Conservation (phyloP, 2,888 invertebrate genomes). For the Cryptocephalus moraei region DNA sequence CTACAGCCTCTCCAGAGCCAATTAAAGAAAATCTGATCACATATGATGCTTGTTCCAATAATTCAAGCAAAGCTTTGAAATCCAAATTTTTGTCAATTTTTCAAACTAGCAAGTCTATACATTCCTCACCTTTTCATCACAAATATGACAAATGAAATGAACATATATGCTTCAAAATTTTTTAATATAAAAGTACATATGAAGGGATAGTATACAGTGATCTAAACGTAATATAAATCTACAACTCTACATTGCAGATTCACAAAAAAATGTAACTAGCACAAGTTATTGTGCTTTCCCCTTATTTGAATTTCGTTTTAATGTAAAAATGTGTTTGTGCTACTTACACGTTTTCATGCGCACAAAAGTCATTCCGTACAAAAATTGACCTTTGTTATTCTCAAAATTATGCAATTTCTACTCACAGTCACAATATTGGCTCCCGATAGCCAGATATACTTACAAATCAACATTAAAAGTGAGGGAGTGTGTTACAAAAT, state of each 20-base stretch:
- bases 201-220: constrained; percentile 18
- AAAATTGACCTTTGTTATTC: constrained; percentile 4
- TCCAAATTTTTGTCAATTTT: too few species aligned
- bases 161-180: constrained; percentile 11
- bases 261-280: constrained; percentile 4
- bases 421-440: constrained; percentile 5
- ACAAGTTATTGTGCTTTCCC: background rate
- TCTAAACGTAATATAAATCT: constrained; percentile 16
- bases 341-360: background rate
- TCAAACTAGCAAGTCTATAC: too few species aligned
- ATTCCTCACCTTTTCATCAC: too few species aligned
- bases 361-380: constrained; percentile 3
- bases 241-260: constrained; percentile 5
- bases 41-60: too few species aligned
- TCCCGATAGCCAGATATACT: too few species aligned
- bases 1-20: too few species aligned
- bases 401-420: constrained; percentile 4
- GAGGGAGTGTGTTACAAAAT: too few species aligned
- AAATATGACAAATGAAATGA: background rate
- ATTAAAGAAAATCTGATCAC: too few species aligned
- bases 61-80: too few species aligned
- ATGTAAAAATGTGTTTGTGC: background rate
- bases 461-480: too few species aligned
- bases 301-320: background rate
- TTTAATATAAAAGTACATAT: constrained; percentile 28